Percentiles rank a stretch among this genome's conserved stretches.
These are phyloP conservation scores for Clamator glandarius DNA, from an alignment of 2,797 vertebrate genomes.

Conservation along the genomic window DNA sequence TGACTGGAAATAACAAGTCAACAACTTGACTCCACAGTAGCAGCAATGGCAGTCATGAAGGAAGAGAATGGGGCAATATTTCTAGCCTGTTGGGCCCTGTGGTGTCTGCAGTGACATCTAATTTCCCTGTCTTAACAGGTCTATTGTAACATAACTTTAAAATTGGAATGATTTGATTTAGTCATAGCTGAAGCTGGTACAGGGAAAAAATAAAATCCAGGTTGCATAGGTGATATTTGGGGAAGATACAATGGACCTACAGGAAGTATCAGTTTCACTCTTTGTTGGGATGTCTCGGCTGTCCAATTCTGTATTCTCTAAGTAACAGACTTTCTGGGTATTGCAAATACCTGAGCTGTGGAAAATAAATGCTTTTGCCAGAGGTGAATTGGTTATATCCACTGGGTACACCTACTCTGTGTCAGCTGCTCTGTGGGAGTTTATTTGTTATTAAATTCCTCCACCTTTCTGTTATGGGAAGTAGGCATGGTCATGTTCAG, in stretches of 20 bases:
- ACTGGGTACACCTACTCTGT: background rate
- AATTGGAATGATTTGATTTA: background rate
- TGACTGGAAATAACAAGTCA: constrained; percentile 7
- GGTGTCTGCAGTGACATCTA: background rate
- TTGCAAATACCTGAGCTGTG: background rate
- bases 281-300: background rate
- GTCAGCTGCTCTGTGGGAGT: background rate
- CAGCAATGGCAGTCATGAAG: background rate
- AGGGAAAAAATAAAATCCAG: background rate
- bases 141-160: background rate
- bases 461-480: background rate
- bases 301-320: background rate
- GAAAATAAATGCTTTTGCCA: background rate
- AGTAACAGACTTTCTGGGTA: background rate
- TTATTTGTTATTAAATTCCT: background rate
- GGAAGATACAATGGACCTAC: background rate
- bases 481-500: background rate
- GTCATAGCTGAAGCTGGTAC: background rate
- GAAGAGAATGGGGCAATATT: background rate
- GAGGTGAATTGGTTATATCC: background rate
- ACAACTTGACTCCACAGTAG: background rate
- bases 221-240: background rate
- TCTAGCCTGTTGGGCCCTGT: background rate
- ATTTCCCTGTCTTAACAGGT: background rate
- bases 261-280: background rate